Conservation (phyloP, 53 echinoderm and acorn worm species). For the Arbacia lixula region DNA sequence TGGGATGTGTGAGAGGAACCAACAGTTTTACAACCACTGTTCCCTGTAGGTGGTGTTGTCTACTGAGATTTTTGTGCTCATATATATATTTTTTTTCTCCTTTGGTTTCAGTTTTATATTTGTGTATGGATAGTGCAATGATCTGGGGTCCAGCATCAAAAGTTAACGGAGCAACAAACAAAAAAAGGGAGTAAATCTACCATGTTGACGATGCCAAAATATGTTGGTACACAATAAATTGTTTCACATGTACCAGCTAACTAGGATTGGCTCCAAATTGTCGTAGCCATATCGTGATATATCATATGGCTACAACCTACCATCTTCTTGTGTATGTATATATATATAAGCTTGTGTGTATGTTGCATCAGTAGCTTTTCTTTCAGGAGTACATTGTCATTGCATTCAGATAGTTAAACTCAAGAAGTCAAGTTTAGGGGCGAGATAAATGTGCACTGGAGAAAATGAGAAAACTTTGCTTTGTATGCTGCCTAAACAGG, state of each 20-base stretch:
- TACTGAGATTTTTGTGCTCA: slow-evolving; percentile 42
- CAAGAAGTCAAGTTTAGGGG: too few relatives aligned
- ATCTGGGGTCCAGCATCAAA: slow-evolving; percentile 32
- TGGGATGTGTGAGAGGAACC: slow-evolving; percentile 3
- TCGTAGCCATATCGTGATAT: neutral
- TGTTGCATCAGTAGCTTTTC: slow-evolving; percentile 23
- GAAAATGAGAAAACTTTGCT: too few relatives aligned
- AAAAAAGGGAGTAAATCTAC: neutral
- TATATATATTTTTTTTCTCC: slow-evolving; percentile 31
- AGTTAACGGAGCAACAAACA: neutral
- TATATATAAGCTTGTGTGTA: slow-evolving; percentile 37
- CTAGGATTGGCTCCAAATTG: neutral
- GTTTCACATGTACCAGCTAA: slow-evolving; percentile 19
- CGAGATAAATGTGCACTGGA: too few relatives aligned
- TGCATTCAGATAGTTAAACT: too few relatives aligned
- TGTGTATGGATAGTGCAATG: slow-evolving; percentile 62
- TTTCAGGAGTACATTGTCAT: slow-evolving; percentile 21
- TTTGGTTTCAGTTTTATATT: slow-evolving; percentile 57
- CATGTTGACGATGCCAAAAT: slow-evolving; percentile 15
- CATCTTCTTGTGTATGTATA: slow-evolving; percentile 20
- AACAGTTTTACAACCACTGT: neutral
- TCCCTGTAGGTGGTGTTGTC: slow-evolving; percentile 30
- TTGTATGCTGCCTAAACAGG: too few relatives aligned
- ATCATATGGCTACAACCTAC: neutral
- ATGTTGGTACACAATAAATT: slow-evolving; percentile 40